phyloP scores from a whole-genome alignment of 1,140 invertebrate genomes.

The Cecropterus lyciades region DNA sequence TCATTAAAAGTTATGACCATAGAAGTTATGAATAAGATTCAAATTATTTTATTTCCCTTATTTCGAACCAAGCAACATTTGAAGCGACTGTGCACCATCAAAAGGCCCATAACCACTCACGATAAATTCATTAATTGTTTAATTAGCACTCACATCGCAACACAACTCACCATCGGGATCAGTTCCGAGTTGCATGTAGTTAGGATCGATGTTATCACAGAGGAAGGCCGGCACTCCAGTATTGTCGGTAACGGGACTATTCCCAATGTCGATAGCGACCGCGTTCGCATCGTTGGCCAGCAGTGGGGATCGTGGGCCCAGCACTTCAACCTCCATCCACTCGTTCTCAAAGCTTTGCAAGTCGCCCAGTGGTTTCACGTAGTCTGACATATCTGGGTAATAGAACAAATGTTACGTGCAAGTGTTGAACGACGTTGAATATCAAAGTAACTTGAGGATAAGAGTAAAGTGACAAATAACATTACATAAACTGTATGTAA shows the following conservation, averaged over 20 bases:
- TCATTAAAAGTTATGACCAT: no score
- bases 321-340: constrained; percentile 94
- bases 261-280: constrained; percentile 71
- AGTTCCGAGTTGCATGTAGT: constrained; percentile 83
- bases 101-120: no score
- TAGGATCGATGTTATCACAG: constrained; percentile 85
- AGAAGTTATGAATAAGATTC: no score
- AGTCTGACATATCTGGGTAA: constrained; percentile 79
- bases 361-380: constrained; percentile 88
- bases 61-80: no score
- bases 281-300: constrained; percentile 58
- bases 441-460: no score
- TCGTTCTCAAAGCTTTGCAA: constrained; percentile 93
- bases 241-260: constrained; percentile 75
- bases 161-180: constrained; percentile 84
- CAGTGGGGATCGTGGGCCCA: constrained; percentile 86
- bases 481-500: no score
- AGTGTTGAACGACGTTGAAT: no score
- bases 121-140: no score
- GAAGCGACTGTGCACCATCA: no score
- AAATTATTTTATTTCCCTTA: no score
- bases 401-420: background rate
- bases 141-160: no score
- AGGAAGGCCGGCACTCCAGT: constrained; percentile 87
- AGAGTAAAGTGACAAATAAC: no score